Conservation (phyloP, 2,888 invertebrate genomes). For the Pandemis corylana region DNA sequence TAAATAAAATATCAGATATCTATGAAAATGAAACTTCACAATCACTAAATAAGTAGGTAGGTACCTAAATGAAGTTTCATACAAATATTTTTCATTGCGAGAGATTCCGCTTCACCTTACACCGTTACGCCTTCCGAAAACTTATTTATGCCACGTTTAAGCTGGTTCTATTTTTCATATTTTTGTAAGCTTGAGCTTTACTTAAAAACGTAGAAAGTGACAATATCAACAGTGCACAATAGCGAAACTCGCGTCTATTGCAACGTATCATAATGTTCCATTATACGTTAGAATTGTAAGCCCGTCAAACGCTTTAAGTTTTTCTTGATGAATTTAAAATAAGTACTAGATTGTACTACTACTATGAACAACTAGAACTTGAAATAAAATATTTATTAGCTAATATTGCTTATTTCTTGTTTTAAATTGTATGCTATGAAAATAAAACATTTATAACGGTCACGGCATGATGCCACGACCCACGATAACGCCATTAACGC, state of each 20-base stretch:
- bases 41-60: no score
- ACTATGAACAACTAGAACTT: not conserved
- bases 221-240: not conserved
- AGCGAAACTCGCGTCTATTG: not conserved
- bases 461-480: not conserved
- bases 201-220: no score
- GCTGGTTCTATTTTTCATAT: not conserved
- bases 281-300: not conserved
- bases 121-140: no score
- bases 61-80: no score
- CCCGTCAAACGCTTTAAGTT: not conserved
- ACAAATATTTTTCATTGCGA: no score
- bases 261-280: not conserved
- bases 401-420: not conserved
- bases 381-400: not conserved
- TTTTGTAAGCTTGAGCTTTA: not conserved
- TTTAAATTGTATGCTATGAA: not conserved
- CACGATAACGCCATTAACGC: not conserved
- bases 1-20: no score
- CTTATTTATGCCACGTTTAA: no score
- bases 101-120: no score
- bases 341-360: not conserved
- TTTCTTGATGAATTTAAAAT: not conserved
- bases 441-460: not conserved
- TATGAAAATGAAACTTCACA: no score